phyloP scores from a whole-genome alignment of 1,140 invertebrate genomes.

The Mya arenaria region DNA sequence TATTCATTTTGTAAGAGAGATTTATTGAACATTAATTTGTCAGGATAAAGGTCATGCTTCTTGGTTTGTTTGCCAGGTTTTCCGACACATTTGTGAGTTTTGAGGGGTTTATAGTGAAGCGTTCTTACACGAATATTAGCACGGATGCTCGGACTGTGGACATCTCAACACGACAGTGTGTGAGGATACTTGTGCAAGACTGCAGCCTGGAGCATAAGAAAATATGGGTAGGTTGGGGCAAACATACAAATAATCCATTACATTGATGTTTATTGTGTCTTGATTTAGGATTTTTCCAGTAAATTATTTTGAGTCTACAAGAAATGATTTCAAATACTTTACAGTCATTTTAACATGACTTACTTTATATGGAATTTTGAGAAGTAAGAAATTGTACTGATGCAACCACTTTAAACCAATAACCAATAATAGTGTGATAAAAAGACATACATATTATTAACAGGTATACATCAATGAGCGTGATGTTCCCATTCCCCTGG shows the following conservation, averaged over 20 bases:
- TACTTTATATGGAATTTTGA: too few relatives aligned
- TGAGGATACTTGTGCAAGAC: conserved; percentile 21
- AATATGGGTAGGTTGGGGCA: too few relatives aligned
- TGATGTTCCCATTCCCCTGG: neutral
- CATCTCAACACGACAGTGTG: neutral
- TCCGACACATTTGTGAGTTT: conserved; percentile 23
- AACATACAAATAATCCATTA: too few relatives aligned
- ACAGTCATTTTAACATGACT: too few relatives aligned
- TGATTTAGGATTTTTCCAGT: too few relatives aligned
- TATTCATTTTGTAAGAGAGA: neutral
- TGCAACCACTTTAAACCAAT: too few relatives aligned
- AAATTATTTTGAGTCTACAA: too few relatives aligned
- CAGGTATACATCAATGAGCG: conserved; percentile 42
- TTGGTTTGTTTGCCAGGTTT: conserved; percentile 2
- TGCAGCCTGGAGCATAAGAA: neutral
- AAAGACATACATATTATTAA: neutral
- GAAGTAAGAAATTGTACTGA: too few relatives aligned
- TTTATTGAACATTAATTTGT: neutral
- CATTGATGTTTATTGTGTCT: neutral
- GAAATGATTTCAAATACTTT: too few relatives aligned
- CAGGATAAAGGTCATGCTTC: neutral
- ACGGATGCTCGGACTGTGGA: neutral
- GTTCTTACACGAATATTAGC: neutral
- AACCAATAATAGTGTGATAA: too few relatives aligned
- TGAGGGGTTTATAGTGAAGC: conserved; percentile 17